phyloP scores from a whole-genome alignment of 2,888 invertebrate species.

The Drosophila rubida region DNA sequence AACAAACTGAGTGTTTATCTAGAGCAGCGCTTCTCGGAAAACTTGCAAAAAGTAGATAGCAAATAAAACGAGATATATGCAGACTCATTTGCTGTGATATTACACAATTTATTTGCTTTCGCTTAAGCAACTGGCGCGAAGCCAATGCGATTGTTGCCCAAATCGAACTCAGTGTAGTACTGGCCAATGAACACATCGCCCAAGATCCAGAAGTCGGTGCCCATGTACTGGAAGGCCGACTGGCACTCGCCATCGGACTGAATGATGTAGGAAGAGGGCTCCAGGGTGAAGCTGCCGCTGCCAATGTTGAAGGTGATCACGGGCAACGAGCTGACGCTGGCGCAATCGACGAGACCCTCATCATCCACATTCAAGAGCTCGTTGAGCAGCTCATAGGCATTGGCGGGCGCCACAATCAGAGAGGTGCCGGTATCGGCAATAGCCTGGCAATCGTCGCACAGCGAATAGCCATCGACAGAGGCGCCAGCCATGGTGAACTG shows the following conservation, averaged over 20 bases:
- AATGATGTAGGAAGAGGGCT: conserved; percentile 91
- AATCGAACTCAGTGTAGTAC: conserved; percentile 97
- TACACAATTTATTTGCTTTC: conserved; percentile 1
- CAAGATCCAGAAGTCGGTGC: conserved; percentile 95
- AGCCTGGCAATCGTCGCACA: conserved; percentile 87
- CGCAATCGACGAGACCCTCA: conserved; percentile 89
- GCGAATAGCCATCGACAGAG: conserved; percentile 84
- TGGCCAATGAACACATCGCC: conserved; percentile 98
- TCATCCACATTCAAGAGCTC: conserved; percentile 34
- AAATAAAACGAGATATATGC: too few relatives aligned
- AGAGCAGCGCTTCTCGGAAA: too few relatives aligned
- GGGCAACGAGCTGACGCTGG: conserved; percentile 91
- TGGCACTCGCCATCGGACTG: conserved; percentile 90
- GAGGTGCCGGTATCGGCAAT: conserved; percentile 98
- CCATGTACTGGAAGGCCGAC: conserved; percentile 95
- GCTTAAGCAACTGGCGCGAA: conserved; percentile 88
- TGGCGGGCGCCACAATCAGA: conserved; percentile 89
- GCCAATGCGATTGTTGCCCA: conserved; percentile 93
- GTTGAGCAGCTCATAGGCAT: conserved; percentile 42
- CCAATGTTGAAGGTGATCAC: conserved; percentile 90
- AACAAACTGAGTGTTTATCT: too few relatives aligned
- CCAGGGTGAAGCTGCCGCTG: conserved; percentile 90
- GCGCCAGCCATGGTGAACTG: conserved; percentile 95
- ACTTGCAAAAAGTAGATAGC: too few relatives aligned
- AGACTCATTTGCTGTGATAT: neutral